Conservation (phyloP, 1,140 invertebrate genomes). For the Dolichoris vasculosae region DNA sequence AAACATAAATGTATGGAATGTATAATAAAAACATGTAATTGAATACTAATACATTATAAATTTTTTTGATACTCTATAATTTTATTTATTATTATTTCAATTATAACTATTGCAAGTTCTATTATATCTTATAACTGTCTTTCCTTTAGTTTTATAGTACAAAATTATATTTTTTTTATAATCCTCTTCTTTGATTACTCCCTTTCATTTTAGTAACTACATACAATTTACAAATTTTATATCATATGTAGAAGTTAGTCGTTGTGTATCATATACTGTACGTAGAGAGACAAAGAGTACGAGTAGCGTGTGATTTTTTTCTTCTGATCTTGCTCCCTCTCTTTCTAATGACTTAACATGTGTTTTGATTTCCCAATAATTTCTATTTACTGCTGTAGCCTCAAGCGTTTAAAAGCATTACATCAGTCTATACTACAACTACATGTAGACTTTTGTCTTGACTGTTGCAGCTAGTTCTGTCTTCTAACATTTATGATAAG, state of each 20-base stretch:
- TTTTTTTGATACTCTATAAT: slow-evolving; percentile 40
- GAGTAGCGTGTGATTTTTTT: too few relatives aligned
- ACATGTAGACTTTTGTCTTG: too few relatives aligned
- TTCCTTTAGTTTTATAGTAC: not conserved
- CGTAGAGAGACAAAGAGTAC: slow-evolving; percentile 9
- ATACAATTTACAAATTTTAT: not conserved
- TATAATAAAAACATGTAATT: slow-evolving; percentile 42
- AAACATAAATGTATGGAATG: slow-evolving; percentile 7
- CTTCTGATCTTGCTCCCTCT: too few relatives aligned
- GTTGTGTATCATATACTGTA: slow-evolving; percentile 24
- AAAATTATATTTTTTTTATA: too few relatives aligned
- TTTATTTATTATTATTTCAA: slow-evolving; percentile 4
- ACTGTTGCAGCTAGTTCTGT: too few relatives aligned
- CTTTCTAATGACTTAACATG: too few relatives aligned
- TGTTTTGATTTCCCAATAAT: too few relatives aligned
- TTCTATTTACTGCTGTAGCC: too few relatives aligned
- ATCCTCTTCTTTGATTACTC: slow-evolving; percentile 9
- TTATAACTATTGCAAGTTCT: not conserved
- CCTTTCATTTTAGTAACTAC: slow-evolving; percentile 15
- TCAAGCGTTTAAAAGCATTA: too few relatives aligned
- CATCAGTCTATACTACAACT: too few relatives aligned
- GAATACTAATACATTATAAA: slow-evolving; percentile 39
- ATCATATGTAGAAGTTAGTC: slow-evolving; percentile 17
- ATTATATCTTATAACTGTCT: not conserved
- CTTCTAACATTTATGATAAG: too few relatives aligned